Percentiles rank a stretch among this genome's conserved stretches.
Conservation (phyloP, 2,888 invertebrate genomes). For the Cheilosia vulpina region DNA sequence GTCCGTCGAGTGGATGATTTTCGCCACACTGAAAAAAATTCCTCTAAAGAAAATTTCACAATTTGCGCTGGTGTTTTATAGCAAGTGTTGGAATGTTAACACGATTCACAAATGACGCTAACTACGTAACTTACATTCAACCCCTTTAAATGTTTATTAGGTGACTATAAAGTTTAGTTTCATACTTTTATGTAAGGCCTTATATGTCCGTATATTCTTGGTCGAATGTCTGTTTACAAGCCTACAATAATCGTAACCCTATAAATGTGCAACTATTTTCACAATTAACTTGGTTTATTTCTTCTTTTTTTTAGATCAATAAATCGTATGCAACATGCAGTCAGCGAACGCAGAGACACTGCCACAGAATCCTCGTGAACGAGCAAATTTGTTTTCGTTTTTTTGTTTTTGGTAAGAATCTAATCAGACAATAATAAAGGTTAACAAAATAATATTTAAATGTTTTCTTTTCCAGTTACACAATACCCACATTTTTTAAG, state of each 20-base stretch:
- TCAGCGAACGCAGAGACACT: constrained; percentile 82
- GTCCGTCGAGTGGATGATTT: no score
- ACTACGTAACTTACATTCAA: not conserved
- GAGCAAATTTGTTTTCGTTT: constrained; percentile 86
- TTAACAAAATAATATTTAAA: not conserved
- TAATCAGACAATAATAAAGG: not conserved
- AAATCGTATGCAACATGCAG: constrained; percentile 78
- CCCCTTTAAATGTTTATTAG: no score
- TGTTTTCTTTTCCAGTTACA: constrained; percentile 86
- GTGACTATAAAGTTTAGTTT: no score
- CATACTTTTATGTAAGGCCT: no score
- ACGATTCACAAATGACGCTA: no score
- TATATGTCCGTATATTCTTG: not conserved
- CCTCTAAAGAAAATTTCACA: no score
- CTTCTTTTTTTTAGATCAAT: constrained; percentile 27
- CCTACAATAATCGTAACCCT: not conserved
- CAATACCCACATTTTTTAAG: constrained; percentile 89
- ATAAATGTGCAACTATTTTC: not conserved
- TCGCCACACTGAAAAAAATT: no score
- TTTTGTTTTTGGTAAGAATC: constrained; percentile 85
- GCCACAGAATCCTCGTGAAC: constrained; percentile 85
- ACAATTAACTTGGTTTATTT: not conserved
- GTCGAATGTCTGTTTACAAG: no score
- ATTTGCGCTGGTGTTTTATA: no score
- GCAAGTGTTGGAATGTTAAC: no score